A percentile compares a stretch with the other conserved stretches of the same genome.
Conservation (phyloP, 2,888 invertebrate genomes). For the Xylota sylvarum region DNA sequence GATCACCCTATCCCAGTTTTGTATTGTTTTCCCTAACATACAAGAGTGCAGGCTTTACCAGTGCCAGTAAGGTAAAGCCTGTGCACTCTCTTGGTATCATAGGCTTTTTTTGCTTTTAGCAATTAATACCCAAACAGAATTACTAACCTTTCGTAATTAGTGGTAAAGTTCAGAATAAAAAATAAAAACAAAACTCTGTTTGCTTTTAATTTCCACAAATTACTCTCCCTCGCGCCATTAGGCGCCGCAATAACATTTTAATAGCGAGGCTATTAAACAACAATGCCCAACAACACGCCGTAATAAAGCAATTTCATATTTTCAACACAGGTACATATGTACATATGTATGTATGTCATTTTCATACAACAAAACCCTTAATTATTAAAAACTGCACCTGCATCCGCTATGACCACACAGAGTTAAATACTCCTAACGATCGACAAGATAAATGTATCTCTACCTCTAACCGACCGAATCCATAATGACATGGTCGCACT, state of each 20-base stretch:
- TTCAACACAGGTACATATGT: constrained; percentile 3
- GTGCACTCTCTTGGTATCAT: background rate
- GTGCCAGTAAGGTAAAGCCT: too few species aligned
- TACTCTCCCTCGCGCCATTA: constrained; percentile 7
- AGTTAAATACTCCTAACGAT: constrained; percentile 41
- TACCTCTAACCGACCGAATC: constrained; percentile 24
- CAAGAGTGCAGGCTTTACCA: too few species aligned
- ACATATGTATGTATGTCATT: background rate
- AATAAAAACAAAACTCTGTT: background rate
- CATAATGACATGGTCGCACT: constrained; percentile 23
- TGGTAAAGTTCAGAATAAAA: background rate
- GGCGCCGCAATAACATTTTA: constrained; percentile 36
- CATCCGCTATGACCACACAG: constrained; percentile 65
- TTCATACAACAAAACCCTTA: constrained; percentile 11
- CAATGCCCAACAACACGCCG: background rate
- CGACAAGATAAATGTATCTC: constrained; percentile 56
- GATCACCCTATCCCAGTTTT: background rate
- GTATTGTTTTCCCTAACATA: too few species aligned
- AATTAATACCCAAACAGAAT: constrained; percentile 2
- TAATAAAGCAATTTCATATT: constrained; percentile 13
- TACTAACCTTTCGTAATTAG: background rate
- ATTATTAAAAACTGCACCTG: constrained; percentile 57
- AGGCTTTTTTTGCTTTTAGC: background rate
- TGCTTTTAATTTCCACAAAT: constrained; percentile 42
- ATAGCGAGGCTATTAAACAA: constrained; percentile 2